These are phyloP conservation scores for Aldrovandia affinis DNA, from an alignment of 2,797 vertebrate genomes.

Conservation along the genomic window DNA sequence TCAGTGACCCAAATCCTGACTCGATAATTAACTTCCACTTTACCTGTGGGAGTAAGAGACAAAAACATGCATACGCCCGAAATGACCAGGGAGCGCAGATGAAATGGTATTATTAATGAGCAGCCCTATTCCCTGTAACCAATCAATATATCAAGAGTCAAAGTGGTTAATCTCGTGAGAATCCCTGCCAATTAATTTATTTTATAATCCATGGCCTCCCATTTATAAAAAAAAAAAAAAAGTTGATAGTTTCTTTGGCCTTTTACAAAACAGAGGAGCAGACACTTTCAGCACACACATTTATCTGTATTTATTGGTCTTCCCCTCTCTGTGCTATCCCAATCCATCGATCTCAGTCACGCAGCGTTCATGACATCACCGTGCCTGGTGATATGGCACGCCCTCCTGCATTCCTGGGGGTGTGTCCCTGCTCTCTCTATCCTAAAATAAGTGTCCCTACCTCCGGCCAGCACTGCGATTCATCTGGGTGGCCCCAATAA, in stretches of 20 bases:
- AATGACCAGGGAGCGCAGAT: background rate
- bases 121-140: background rate
- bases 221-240: background rate
- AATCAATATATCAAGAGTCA: conserved; percentile 15
- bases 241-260: too few relatives aligned
- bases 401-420: background rate
- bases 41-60: background rate
- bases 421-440: background rate
- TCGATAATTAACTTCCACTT: conserved; percentile 7
- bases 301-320: too few relatives aligned
- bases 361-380: background rate
- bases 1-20: background rate
- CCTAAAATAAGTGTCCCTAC: background rate
- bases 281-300: too few relatives aligned
- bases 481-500: too few relatives aligned
- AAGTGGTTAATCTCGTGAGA: background rate
- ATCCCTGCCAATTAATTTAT: conserved; percentile 14
- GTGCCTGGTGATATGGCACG: background rate
- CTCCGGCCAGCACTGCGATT: too few relatives aligned
- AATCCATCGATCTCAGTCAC: background rate
- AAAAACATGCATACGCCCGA: background rate
- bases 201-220: background rate
- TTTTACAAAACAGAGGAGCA: too few relatives aligned
- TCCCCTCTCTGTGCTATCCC: background rate
- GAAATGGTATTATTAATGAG: background rate